Base-by-base conservation (phyloP, 23 tunicate species). In the Halocynthia aurantium region DNA sequence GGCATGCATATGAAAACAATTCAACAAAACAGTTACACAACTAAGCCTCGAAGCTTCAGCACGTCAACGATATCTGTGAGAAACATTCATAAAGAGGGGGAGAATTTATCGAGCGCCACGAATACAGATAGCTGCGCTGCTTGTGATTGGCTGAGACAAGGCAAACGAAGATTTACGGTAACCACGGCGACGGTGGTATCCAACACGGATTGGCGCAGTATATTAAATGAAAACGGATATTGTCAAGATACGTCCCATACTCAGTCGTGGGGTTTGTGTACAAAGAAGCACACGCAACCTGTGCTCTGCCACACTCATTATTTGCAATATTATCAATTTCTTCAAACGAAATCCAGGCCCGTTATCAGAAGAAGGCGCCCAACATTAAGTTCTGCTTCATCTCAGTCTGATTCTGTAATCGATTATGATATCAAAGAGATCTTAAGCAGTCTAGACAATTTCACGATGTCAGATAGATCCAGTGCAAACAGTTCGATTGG, bases 261-360 rank as follows among this genome's bases (percentile, higher is more conserved):
- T 20, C 70, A 65, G 10, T 49, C 70, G n/a, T 65, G 70, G 70
- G 70, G 70, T 15, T 20, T 65, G n/a, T 65, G 70, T 65, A 65
- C 10, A 20, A 49, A 65, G 17, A 40, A 65, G 17, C 70, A 65
- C 9, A 65, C 22, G 5, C 70, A 65, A 49, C 70, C 70, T 20
- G 70, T 65, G 10, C 70, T 65, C 5, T 65, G 70, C 70, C 70
- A 65, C n/a, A 65, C 49, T 65, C 70, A 65, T 49, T 65, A 65
- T 49, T 49, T 65, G 10, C 70, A 65, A 65, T 65, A 65, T 6
- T 65, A 65, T 49, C 70, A 65, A 65, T 65, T 20, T 13, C 70
- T 65, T 11, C 70, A 65, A 65, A 65, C 22, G 5, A 49, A 65
- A 9, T n/a, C 15, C 63, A 20, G 31, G 49, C 22, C 22, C 49